phyloP scores from a whole-genome alignment of 1,140 invertebrate genomes.

The Probaryconus sp. region DNA sequence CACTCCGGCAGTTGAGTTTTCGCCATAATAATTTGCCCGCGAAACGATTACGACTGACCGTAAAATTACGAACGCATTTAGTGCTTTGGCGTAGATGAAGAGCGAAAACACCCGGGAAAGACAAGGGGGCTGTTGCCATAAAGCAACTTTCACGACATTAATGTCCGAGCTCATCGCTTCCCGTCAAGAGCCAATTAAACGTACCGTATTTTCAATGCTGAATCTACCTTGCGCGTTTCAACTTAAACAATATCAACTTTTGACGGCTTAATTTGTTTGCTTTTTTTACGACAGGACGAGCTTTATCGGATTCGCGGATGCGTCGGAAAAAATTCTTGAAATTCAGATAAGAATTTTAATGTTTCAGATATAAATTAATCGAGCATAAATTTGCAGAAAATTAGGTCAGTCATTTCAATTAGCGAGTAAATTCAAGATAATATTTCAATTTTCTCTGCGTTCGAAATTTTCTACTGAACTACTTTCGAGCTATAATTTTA shows the following conservation, averaged over 20 bases:
- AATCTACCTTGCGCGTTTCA: slow-evolving; percentile 10
- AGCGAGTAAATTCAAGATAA: no score
- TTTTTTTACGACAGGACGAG: slow-evolving; percentile 21
- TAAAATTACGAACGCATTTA: slow-evolving; percentile 65
- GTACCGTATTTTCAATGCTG: slow-evolving; percentile 10
- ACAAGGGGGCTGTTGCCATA: slow-evolving; percentile 19
- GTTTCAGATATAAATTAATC: no score
- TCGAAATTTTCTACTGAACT: no score
- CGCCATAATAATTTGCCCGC: slow-evolving; percentile 68
- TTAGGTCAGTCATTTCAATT: no score
- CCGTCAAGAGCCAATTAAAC: slow-evolving; percentile 41
- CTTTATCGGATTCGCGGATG: no score
- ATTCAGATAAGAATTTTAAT: no score
- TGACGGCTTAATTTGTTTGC: slow-evolving; percentile 1
- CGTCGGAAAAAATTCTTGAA: no score
- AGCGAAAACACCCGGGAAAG: slow-evolving; percentile 31
- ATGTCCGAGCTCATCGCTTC: slow-evolving; percentile 19
- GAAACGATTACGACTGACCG: slow-evolving; percentile 65
- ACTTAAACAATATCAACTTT: slow-evolving; percentile 12
- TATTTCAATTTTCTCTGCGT: no score
- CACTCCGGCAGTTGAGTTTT: slow-evolving; percentile 54
- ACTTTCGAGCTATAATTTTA: no score
- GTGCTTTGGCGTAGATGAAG: slow-evolving; percentile 40
- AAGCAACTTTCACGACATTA: slow-evolving; percentile 50
- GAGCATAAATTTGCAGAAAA: no score